A percentile compares a stretch with the other conserved stretches of the same genome.
phyloP scores from a whole-genome alignment of 2,113 vertebrate genomes.

The Leptosomus discolor region DNA sequence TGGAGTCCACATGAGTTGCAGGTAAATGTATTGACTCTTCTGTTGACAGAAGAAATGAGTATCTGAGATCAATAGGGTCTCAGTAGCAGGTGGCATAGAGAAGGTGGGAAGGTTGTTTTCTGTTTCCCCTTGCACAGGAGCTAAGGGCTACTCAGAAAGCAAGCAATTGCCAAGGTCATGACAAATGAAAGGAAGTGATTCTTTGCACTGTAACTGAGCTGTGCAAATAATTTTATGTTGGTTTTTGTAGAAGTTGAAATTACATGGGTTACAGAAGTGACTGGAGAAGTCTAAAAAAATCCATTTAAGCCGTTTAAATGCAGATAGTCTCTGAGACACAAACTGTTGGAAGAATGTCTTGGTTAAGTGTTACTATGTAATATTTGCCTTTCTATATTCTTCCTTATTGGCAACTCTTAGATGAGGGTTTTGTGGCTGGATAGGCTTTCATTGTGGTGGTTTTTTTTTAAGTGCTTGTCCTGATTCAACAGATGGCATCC shows the following conservation, averaged over 20 bases:
- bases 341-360: neutral
- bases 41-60: neutral
- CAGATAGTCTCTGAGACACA: neutral
- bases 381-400: neutral
- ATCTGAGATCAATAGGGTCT: neutral
- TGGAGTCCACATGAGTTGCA: neutral
- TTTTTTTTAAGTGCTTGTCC: neutral
- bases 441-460: neutral
- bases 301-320: neutral
- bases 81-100: neutral
- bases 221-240: neutral
- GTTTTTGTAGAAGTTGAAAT: neutral
- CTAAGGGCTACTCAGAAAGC: neutral
- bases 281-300: neutral
- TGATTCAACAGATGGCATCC: neutral
- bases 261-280: neutral
- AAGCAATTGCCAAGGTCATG: neutral
- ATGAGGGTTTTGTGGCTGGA: neutral
- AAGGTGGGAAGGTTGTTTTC: neutral
- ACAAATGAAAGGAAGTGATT: neutral
- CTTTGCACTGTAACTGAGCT: neutral
- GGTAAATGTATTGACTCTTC: neutral
- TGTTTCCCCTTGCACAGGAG: neutral
- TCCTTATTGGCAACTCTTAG: neutral
- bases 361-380: neutral